Evolutionary conservation across 2,113 vertebrate species (phyloP).

Genomic region (Struthidea cinerea): DNA sequence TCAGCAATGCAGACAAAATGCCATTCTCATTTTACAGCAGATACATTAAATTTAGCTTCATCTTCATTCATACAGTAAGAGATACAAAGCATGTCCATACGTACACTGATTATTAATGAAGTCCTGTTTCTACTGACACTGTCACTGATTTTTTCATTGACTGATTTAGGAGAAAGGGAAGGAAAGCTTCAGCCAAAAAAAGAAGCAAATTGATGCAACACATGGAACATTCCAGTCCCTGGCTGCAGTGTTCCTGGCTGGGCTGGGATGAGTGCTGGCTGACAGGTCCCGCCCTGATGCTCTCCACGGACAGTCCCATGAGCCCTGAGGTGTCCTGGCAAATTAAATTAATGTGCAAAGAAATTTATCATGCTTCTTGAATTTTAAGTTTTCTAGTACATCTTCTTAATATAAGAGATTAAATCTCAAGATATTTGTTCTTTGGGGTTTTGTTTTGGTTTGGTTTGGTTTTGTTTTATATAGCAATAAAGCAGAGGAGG

Average conservation of each 20-base stretch:
- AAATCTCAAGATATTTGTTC: background rate
- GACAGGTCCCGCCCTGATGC: background rate
- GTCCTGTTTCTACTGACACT: background rate
- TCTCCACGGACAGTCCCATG: background rate
- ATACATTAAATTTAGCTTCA: background rate
- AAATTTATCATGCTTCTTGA: background rate
- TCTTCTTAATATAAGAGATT: background rate
- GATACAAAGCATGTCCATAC: background rate
- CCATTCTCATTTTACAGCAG: background rate
- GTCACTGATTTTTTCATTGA: background rate
- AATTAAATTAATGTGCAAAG: background rate
- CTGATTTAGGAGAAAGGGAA: background rate
- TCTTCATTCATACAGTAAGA: background rate
- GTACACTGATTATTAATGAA: background rate
- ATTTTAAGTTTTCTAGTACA: background rate
- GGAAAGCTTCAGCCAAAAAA: background rate
- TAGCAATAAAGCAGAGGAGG: background rate
- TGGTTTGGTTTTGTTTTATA: background rate
- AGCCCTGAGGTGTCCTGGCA: background rate
- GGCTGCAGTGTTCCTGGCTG: background rate
- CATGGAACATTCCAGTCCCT: background rate
- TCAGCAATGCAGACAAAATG: background rate
- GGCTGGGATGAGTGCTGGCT: background rate
- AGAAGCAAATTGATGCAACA: background rate
- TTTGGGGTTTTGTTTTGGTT: background rate